Conservation (phyloP, 2,113 vertebrate genomes). For the Trichomycterus rosablanca region DNA sequence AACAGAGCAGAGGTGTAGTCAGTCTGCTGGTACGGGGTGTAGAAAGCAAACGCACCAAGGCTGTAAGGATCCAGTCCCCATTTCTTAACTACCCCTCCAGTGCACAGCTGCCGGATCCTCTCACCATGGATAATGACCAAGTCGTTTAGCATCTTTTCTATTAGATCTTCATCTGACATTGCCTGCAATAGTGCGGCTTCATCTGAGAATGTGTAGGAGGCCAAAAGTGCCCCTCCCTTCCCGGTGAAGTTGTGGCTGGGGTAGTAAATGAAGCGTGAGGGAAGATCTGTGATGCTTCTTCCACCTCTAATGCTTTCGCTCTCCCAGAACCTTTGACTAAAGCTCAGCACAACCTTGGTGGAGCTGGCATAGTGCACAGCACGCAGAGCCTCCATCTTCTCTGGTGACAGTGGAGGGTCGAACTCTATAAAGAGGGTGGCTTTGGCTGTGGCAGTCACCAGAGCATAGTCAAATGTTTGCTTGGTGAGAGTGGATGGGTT, state of each 20-base stretch:
- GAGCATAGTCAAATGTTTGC: slow-evolving; percentile 59
- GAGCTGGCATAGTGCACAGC: slow-evolving; percentile 70
- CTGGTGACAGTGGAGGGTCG: slow-evolving; percentile 58
- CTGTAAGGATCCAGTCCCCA: slow-evolving; percentile 73
- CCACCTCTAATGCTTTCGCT: slow-evolving; percentile 68
- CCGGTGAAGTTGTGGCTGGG: slow-evolving; percentile 72
- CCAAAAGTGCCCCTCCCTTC: slow-evolving; percentile 62
- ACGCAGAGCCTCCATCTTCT: slow-evolving; percentile 69
- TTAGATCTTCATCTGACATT: slow-evolving; percentile 53
- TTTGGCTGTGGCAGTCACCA: slow-evolving; percentile 70
- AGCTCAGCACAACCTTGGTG: slow-evolving; percentile 74
- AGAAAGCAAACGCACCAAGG: slow-evolving; percentile 69
- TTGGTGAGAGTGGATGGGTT: slow-evolving; percentile 34
- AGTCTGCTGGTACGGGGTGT: slow-evolving; percentile 72
- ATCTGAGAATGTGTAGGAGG: slow-evolving; percentile 74
- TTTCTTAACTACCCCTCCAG: slow-evolving; percentile 66
- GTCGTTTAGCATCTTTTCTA: slow-evolving; percentile 63
- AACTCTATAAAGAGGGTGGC: slow-evolving; percentile 72
- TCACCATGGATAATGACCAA: slow-evolving; percentile 68
- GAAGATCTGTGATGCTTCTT: slow-evolving; percentile 69
- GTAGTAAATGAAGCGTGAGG: slow-evolving; percentile 76
- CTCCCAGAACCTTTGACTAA: slow-evolving; percentile 76
- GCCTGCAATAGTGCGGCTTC: slow-evolving; percentile 71
- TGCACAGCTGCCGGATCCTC: slow-evolving; percentile 51
- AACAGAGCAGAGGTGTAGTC: slow-evolving; percentile 64